Evolutionary conservation across 2,888 invertebrate species (phyloP).

Genomic region (Apodemia duryi): DNA sequence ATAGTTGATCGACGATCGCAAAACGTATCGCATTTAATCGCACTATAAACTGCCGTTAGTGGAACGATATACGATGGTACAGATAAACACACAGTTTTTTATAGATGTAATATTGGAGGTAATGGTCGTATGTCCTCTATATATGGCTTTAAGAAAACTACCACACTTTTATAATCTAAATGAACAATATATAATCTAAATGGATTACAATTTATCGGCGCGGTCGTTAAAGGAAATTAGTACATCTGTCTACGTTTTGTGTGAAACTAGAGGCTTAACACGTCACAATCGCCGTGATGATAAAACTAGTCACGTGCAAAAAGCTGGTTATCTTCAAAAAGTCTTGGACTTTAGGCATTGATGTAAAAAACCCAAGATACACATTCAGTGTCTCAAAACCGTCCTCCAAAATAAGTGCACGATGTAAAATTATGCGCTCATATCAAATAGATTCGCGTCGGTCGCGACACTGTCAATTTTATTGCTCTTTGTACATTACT

Average conservation of each 20-base stretch:
- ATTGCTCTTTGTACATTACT: too few species aligned
- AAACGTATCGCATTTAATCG: constrained; percentile 12
- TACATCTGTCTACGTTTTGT: background rate
- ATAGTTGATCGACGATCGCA: background rate
- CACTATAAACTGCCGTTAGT: constrained; percentile 11
- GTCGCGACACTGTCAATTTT: too few species aligned
- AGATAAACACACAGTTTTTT: constrained; percentile 14
- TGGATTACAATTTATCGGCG: background rate
- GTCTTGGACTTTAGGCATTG: too few species aligned
- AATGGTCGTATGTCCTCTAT: constrained; percentile 2
- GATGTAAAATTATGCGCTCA: too few species aligned
- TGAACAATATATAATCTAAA: constrained; percentile 4
- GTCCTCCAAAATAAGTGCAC: too few species aligned
- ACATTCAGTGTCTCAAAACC: too few species aligned
- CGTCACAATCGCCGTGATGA: too few species aligned
- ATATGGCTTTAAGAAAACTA: constrained; percentile 4
- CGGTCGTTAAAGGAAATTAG: background rate
- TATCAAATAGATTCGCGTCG: too few species aligned
- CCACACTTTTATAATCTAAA: constrained; percentile 7
- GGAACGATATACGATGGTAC: constrained; percentile 12
- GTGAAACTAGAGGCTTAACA: too few species aligned
- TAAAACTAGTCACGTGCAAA: too few species aligned
- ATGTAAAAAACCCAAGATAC: too few species aligned
- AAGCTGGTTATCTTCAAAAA: too few species aligned
- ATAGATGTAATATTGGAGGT: constrained; percentile 10